phyloP scores from a whole-genome alignment of 2,797 vertebrate species.

The Phoxinus dragarum region DNA sequence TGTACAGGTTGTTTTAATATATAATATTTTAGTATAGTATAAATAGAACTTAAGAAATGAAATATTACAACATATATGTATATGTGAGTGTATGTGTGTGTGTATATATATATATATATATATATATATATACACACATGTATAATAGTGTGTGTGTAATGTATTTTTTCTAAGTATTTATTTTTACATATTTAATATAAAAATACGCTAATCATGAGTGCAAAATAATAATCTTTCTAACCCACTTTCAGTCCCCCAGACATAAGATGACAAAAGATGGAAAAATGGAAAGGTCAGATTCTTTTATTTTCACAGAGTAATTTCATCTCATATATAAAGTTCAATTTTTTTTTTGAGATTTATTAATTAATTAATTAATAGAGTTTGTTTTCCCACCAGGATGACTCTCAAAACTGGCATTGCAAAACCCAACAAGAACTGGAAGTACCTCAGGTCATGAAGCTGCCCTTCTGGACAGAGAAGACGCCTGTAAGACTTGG shows the following conservation, averaged over 20 bases:
- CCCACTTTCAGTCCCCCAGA: constrained; percentile 71
- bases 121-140: too few relatives aligned
- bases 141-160: neutral
- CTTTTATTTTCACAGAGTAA: constrained; percentile 9
- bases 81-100: too few relatives aligned
- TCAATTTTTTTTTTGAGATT: neutral
- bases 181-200: neutral
- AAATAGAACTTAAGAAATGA: too few relatives aligned
- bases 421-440: constrained; percentile 76
- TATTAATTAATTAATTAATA: constrained; percentile 45
- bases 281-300: constrained; percentile 78
- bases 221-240: constrained; percentile 3
- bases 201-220: neutral
- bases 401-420: constrained; percentile 43
- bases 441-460: constrained; percentile 84
- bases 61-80: neutral
- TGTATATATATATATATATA: too few relatives aligned
- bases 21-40: neutral
- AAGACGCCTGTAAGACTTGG: constrained; percentile 79
- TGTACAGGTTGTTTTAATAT: neutral
- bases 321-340: neutral
- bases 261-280: constrained; percentile 80
- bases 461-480: constrained; percentile 77
- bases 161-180: neutral
- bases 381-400: constrained; percentile 53